A percentile compares a stretch with the other conserved stretches of the same genome.
phyloP scores from a whole-genome alignment of 2,888 invertebrate genomes.

The Apomyelois bistriatella region DNA sequence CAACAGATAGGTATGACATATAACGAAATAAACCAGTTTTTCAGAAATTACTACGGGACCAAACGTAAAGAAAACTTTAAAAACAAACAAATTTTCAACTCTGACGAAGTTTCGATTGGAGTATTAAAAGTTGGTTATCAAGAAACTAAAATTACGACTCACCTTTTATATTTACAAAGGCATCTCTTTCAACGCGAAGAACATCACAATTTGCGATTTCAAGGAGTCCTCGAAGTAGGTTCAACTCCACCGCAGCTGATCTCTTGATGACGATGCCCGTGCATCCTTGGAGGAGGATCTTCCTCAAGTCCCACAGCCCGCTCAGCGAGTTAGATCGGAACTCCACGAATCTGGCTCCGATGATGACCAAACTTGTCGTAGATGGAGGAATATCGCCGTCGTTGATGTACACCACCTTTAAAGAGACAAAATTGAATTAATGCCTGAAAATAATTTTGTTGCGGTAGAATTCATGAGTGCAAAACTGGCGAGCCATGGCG shows the following conservation, averaged over 20 bases:
- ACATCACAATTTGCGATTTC: conserved; percentile 81
- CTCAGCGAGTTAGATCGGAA: conserved; percentile 80
- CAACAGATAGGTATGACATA: too few species aligned
- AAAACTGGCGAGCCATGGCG: too few species aligned
- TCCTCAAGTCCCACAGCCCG: conserved; percentile 72
- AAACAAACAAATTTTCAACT: too few species aligned
- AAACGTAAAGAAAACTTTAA: too few species aligned
- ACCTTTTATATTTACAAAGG: conserved; percentile 82
- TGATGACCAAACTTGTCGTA: conserved; percentile 80
- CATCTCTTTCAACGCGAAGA: conserved; percentile 81
- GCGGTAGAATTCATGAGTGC: too few species aligned
- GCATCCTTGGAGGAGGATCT: conserved; percentile 76
- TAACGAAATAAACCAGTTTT: too few species aligned
- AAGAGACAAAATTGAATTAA: conserved; percentile 19
- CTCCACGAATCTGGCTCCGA: conserved; percentile 75
- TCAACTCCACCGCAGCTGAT: conserved; percentile 81
- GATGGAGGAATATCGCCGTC: conserved; percentile 78
- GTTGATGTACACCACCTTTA: conserved; percentile 70
- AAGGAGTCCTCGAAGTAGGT: conserved; percentile 79
- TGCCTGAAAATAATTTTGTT: too few species aligned
- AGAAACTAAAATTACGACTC: conserved; percentile 21
- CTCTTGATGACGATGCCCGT: conserved; percentile 76
- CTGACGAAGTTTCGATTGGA: too few species aligned
- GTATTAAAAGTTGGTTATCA: conserved; percentile 10
- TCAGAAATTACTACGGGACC: too few species aligned